phyloP scores from a whole-genome alignment of 2,113 vertebrate species.

The Elephas maximus region DNA sequence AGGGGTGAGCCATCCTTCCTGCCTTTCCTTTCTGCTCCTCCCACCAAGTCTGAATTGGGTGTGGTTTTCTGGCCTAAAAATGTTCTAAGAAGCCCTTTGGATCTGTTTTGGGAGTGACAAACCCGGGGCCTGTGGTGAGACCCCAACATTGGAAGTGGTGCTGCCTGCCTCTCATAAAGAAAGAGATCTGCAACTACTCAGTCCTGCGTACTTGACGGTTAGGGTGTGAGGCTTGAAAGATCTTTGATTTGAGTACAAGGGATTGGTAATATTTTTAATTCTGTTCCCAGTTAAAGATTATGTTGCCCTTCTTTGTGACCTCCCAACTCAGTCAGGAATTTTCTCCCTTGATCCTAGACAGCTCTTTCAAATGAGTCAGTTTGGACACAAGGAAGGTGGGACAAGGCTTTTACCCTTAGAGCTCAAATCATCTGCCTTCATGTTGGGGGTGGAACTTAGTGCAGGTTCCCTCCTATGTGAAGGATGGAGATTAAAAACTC shows the following conservation, averaged over 20 bases:
- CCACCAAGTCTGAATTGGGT: background rate
- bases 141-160: accelerated
- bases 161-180: background rate
- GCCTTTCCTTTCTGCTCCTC: background rate
- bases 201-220: background rate
- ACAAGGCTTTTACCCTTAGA: background rate
- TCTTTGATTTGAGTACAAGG: background rate
- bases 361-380: background rate
- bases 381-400: background rate
- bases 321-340: background rate
- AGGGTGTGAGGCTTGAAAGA: background rate
- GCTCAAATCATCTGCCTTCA: background rate
- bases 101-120: background rate
- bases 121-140: background rate
- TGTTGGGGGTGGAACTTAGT: no score
- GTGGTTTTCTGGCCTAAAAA: background rate
- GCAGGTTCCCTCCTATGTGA: background rate
- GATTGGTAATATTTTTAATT: background rate
- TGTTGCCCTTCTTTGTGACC: background rate
- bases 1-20: background rate
- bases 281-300: background rate
- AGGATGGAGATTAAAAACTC: background rate
- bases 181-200: background rate
- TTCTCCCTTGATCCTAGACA: background rate
- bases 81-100: background rate